phyloP scores from a whole-genome alignment of 1,140 invertebrate species.

The Trachelipus rathkii region DNA sequence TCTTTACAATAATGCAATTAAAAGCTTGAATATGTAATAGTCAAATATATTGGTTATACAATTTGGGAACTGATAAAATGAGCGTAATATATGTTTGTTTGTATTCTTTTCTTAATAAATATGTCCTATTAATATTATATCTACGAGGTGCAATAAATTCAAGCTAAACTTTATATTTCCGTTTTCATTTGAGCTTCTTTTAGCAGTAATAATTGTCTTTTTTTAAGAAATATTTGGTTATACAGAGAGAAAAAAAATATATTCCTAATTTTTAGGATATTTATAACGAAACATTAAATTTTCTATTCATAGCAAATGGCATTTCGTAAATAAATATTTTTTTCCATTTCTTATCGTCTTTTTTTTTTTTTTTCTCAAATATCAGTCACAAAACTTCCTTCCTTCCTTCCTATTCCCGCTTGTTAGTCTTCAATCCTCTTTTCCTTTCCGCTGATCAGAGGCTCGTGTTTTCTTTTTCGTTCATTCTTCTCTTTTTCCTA shows the following conservation, averaged over 20 bases:
- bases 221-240: no score
- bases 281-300: constrained; percentile 2
- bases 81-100: no score
- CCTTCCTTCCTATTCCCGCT: neutral
- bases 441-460: neutral
- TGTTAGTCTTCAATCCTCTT: neutral
- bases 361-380: neutral
- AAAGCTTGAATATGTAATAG: neutral
- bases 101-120: no score
- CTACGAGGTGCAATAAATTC: no score
- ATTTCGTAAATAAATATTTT: constrained; percentile 1
- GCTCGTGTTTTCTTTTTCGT: neutral
- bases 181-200: no score
- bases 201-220: no score
- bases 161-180: no score
- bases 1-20: neutral
- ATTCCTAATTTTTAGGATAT: constrained; percentile 7
- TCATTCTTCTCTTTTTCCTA: neutral
- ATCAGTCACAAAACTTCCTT: constrained; percentile 8
- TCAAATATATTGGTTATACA: no score
- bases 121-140: no score
- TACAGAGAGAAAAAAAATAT: no score
- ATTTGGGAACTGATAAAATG: no score
- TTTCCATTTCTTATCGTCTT: neutral
- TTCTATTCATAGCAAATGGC: constrained; percentile 8